Evolutionary conservation across 2,113 vertebrate genomes (phyloP).

Genomic region (Campylomormyrus numenius): DNA sequence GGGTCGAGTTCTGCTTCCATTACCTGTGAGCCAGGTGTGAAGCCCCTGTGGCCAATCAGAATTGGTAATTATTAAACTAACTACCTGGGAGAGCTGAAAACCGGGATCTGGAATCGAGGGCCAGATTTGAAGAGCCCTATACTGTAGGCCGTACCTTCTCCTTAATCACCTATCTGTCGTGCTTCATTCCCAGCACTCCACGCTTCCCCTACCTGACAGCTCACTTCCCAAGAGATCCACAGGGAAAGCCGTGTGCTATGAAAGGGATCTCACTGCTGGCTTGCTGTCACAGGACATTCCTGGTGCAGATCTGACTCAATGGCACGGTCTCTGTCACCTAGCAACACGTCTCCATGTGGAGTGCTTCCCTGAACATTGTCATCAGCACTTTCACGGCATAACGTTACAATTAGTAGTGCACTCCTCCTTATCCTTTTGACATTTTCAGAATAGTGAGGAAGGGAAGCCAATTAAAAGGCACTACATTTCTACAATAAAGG

Average conservation of each 20-base stretch:
- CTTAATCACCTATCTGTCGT: not conserved
- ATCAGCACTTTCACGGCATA: not conserved
- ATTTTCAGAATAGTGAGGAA: not conserved
- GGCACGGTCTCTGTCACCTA: not conserved
- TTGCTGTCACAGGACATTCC: constrained; percentile 14
- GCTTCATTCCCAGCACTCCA: not conserved
- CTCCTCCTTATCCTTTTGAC: not conserved
- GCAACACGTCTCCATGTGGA: not conserved
- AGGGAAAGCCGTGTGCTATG: constrained; percentile 8
- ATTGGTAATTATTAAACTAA: not conserved
- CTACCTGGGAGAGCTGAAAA: not conserved
- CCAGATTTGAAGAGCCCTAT: not conserved
- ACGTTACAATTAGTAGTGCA: not conserved
- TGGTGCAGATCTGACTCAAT: not conserved
- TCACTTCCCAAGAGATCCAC: not conserved
- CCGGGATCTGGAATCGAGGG: not conserved
- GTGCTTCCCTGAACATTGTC: not conserved
- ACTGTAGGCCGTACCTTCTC: not conserved
- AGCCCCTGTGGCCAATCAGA: not conserved
- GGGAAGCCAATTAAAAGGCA: not conserved
- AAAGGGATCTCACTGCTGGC: constrained; percentile 26
- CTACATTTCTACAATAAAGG: not conserved
- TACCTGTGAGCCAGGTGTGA: not conserved
- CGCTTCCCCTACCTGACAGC: not conserved
- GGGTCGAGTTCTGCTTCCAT: not conserved